Evolutionary conservation across 2,797 vertebrate species (phyloP), one percentile per base, ranked within the genome.

Genomic region (Spatula versicolor): DNA sequence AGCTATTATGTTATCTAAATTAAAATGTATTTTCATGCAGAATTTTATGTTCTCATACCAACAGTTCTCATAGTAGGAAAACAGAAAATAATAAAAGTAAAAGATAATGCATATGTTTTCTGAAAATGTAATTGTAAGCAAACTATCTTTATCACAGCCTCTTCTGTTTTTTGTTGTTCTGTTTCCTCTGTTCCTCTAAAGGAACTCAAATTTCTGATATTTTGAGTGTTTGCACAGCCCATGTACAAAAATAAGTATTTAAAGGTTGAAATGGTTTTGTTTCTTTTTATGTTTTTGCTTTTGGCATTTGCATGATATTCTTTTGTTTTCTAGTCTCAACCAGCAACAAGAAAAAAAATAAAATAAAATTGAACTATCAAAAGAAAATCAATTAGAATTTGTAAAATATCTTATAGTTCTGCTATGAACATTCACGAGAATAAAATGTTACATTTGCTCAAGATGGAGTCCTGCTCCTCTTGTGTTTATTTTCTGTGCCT

Each of bases 191-290:
- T 43, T 85, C 6, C 23, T 52, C 5, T 20, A 67, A 1, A 26
- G 20, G 18, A 43, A 35, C 4, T 48, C 0, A 0, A 4, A 74
- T 77, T 85, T 73, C 18, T 13, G 52, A 18, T 17, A 13, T 54
- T 75, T 6, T 54, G 4, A n/a, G 1, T 16, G 5, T 48, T 84
- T 50, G 3, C 6, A 31, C 30, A 37, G 9, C 1, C 13, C 7
- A 13, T 5, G 3, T 78, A 25, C 13, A 50, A 77, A n/a, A 28
- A 17, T 0, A 28, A 25, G 3, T 66, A 58, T 35, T 77, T 52
- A 74, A 77, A 58, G 2, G 2, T 21, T 62, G 9, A 85, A 83
- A 7, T 56, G 0, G 46, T 16, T 55, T 63, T 3, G 7, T 1
- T 54, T 3, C 2, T 14, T 41, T 17, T 2, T 43, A 31, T 48